Percentiles rank a stretch among this genome's conserved stretches.
Conservation (phyloP, 23 tunicate genomes). For the Trididemnum nubilum region DNA sequence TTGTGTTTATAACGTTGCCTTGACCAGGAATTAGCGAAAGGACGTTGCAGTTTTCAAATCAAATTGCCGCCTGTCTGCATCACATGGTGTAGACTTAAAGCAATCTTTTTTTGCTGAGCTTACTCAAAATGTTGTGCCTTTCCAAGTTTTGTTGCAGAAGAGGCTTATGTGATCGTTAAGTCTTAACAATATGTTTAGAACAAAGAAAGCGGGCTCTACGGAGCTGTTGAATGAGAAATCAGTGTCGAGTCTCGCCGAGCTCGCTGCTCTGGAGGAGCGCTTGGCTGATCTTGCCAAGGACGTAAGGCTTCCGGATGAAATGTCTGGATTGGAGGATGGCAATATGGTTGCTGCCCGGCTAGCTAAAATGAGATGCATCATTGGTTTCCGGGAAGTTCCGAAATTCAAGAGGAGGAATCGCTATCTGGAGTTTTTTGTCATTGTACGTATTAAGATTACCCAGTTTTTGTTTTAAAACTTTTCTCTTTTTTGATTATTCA, state of each 20-base stretch:
- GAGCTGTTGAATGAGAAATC: constrained; percentile 11
- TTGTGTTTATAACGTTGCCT: too few relatives aligned
- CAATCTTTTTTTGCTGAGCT: too few relatives aligned
- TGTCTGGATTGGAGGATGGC: constrained; percentile 81
- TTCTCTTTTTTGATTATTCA: too few relatives aligned
- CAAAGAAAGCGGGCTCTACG: constrained; percentile 1
- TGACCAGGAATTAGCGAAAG: too few relatives aligned
- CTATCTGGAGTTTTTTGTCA: constrained; percentile 89
- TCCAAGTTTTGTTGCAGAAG: too few relatives aligned
- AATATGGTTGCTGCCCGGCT: constrained; percentile 47
- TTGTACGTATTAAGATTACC: constrained; percentile 29
- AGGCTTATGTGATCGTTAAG: too few relatives aligned
- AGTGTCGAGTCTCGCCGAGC: constrained; percentile 8
- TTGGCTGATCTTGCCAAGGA: constrained; percentile 66
- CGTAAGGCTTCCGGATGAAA: constrained; percentile 56
- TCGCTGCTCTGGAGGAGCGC: constrained; percentile 84
- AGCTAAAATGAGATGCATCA: constrained; percentile 50
- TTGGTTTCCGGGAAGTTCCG: constrained; percentile 76
- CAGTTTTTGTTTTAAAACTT: not conserved
- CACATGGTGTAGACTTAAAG: too few relatives aligned
- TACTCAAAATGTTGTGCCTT: too few relatives aligned
- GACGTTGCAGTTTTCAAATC: too few relatives aligned
- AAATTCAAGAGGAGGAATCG: constrained; percentile 72
- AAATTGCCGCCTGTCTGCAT: too few relatives aligned
- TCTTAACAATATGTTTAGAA: not conserved